Evolutionary conservation across 2,113 vertebrate genomes (phyloP).

Genomic region (Damaliscus lunatus): DNA sequence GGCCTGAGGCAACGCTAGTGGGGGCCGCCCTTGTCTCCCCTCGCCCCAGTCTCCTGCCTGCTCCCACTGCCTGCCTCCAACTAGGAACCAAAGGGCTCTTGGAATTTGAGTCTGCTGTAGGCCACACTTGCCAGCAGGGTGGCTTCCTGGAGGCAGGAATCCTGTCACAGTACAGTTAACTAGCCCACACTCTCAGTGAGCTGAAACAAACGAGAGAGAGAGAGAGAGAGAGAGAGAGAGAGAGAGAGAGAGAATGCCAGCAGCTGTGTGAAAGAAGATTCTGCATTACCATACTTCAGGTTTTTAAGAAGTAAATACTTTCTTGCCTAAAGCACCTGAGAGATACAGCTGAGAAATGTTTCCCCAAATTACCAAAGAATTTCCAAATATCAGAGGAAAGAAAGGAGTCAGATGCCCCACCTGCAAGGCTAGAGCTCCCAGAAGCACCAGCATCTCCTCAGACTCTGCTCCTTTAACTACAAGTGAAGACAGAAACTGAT

Average conservation of each 20-base stretch:
- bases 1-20: neutral
- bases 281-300: slow-evolving; percentile 64
- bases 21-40: neutral
- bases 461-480: neutral
- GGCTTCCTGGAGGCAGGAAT: neutral
- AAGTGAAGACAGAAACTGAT: slow-evolving; percentile 9
- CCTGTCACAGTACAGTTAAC: neutral
- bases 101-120: neutral
- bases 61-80: neutral
- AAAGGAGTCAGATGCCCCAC: neutral
- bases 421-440: neutral
- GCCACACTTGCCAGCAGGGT: neutral
- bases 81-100: neutral
- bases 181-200: neutral
- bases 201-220: neutral
- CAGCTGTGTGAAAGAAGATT: slow-evolving; percentile 54
- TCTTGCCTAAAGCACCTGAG: slow-evolving; percentile 52
- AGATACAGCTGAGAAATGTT: slow-evolving; percentile 55
- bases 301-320: slow-evolving; percentile 66
- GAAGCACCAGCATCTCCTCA: neutral
- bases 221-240: neutral
- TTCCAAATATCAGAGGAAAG: slow-evolving; percentile 25
- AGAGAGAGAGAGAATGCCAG: neutral
- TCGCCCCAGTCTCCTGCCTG: neutral
- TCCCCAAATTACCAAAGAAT: slow-evolving; percentile 64